These are phyloP conservation scores for Hesperophylax magnus DNA, from an alignment of 1,140 invertebrate species.

Conservation along the genomic window DNA sequence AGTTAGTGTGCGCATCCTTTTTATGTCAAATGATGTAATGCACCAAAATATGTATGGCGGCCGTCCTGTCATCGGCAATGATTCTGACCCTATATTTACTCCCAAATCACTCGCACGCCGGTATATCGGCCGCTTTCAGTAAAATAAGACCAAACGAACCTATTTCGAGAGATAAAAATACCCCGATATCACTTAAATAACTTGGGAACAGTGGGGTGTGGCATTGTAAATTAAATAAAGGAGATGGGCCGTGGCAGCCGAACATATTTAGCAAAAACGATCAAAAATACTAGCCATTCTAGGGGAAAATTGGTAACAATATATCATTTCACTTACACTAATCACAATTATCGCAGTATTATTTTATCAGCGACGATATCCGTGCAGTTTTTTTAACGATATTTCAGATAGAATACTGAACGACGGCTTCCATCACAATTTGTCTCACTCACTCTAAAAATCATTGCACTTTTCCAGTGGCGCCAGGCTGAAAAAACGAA, in stretches of 20 bases:
- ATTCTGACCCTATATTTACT: neutral
- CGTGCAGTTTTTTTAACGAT: neutral
- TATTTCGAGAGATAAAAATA: conserved; percentile 28
- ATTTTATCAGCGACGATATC: neutral
- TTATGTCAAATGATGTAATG: conserved; percentile 51
- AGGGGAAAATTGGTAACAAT: neutral
- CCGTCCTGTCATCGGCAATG: conserved; percentile 5
- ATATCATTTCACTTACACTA: conserved; percentile 1
- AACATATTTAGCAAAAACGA: neutral
- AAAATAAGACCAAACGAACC: neutral
- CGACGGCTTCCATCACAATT: conserved; percentile 22
- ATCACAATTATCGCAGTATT: neutral
- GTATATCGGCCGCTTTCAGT: neutral
- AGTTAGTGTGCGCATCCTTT: conserved; percentile 41
- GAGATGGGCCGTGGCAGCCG: neutral
- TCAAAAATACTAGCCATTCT: neutral
- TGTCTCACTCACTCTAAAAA: conserved; percentile 37
- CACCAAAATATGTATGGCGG: conserved; percentile 36
- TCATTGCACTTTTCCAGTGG: neutral
- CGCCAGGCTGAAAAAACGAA: no score
- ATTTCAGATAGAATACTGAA: conserved; percentile 5
- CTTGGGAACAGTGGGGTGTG: conserved; percentile 42
- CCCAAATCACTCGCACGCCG: neutral
- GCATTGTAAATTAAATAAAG: conserved; percentile 30
- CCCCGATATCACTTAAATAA: conserved; percentile 2